Conservation (phyloP, 2,113 vertebrate species). For the Lipophrys pholis region DNA sequence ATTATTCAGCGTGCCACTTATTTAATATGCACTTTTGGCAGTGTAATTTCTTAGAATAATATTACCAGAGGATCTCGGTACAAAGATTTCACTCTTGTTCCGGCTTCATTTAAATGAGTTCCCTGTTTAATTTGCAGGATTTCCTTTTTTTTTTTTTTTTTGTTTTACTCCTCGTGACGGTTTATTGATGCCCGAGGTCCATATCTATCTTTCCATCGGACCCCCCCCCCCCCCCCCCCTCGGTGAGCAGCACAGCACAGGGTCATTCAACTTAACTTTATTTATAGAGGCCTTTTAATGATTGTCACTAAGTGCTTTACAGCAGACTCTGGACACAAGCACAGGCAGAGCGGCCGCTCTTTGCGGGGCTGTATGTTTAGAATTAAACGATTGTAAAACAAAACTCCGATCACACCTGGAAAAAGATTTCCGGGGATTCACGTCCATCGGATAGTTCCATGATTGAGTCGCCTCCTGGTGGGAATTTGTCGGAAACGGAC, state of each 20-base stretch:
- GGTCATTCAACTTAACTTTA: constrained; percentile 38
- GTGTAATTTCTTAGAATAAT: constrained; percentile 18
- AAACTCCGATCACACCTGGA: not conserved
- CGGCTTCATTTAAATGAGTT: not conserved
- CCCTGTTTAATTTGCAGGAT: constrained; percentile 8
- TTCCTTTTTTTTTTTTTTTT: constrained; percentile 2
- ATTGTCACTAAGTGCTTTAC: constrained; percentile 42
- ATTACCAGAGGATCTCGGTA: constrained; percentile 4
- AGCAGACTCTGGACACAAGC: not conserved
- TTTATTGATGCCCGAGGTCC: constrained; percentile 44
- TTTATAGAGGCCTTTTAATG: constrained; percentile 58
- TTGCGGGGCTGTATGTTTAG: no score
- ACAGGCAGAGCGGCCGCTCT: no score
- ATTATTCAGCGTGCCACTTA: constrained; percentile 36
- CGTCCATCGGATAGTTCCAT: not conserved
- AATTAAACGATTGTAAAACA: no score
- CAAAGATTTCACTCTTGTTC: constrained; percentile 12
- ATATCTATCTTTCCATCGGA: constrained; percentile 53
- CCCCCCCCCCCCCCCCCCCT: not conserved
- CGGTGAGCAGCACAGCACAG: constrained; percentile 31
- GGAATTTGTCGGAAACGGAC: no score
- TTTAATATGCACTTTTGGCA: constrained; percentile 24
- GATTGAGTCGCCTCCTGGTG: not conserved
- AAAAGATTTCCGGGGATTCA: not conserved
- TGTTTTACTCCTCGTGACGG: constrained; percentile 5